Percentiles rank a stretch among this genome's conserved stretches.
These are phyloP conservation scores for Rhyacichthys aspro DNA, from an alignment of 2,797 vertebrate genomes.

Conservation along the genomic window DNA sequence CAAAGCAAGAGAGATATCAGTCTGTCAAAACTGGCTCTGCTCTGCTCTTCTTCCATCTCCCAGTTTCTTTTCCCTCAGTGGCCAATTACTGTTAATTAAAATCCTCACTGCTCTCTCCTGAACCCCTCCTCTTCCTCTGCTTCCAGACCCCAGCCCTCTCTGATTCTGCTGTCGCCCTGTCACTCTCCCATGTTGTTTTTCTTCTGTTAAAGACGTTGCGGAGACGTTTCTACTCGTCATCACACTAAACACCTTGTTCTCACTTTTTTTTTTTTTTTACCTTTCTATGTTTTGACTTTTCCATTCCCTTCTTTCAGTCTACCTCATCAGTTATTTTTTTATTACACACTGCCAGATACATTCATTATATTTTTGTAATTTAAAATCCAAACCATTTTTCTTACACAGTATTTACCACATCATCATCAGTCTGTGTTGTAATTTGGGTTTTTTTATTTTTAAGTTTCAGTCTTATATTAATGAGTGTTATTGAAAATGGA, in stretches of 20 bases:
- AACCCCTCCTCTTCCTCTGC: conserved; percentile 55
- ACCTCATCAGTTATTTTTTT: background rate
- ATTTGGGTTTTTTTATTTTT: too few species aligned
- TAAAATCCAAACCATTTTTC: too few species aligned
- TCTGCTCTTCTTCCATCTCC: conserved; percentile 54
- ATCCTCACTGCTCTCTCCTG: conserved; percentile 70
- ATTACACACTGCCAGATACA: background rate
- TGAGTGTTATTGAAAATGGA: too few species aligned
- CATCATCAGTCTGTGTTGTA: background rate
- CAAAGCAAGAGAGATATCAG: conserved; percentile 70
- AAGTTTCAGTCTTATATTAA: too few species aligned
- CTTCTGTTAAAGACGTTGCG: conserved; percentile 40
- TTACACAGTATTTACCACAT: too few species aligned
- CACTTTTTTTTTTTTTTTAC: conserved; percentile 30
- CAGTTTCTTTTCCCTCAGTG: conserved; percentile 78
- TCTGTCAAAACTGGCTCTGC: conserved; percentile 66
- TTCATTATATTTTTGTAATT: too few species aligned
- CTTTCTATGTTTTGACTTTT: conserved; percentile 40
- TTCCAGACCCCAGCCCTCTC: conserved; percentile 48
- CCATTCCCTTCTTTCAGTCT: background rate
- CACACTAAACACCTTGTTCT: conserved; percentile 53
- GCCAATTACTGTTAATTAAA: conserved; percentile 85
- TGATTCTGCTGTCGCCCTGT: conserved; percentile 45
- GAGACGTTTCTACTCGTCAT: conserved; percentile 27
- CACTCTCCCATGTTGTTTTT: conserved; percentile 30